These are phyloP conservation scores for Steromphala cineraria DNA, from an alignment of 2,888 invertebrate genomes.

Conservation along the genomic window DNA sequence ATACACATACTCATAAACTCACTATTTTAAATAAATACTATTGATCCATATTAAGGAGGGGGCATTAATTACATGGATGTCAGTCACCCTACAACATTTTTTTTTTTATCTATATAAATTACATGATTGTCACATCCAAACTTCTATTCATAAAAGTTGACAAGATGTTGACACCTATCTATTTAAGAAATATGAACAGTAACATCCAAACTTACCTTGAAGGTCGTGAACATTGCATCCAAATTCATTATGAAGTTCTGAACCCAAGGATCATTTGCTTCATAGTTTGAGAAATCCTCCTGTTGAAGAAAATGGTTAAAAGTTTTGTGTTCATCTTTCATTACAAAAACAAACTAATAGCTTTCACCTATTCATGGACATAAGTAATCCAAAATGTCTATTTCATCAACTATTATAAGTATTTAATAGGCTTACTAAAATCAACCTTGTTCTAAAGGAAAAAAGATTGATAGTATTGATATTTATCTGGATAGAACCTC, in stretches of 20 bases:
- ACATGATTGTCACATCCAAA: not conserved
- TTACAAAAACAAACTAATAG: not conserved
- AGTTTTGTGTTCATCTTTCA: not conserved
- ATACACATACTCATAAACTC: no score
- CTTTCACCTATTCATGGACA: not conserved
- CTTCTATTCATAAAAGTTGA: not conserved
- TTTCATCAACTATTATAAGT: no score
- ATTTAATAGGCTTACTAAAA: no score
- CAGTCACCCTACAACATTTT: no score
- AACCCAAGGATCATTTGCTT: constrained; percentile 91
- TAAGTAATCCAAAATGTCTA: not conserved
- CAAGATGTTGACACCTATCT: not conserved
- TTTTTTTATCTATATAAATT: no score
- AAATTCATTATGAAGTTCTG: constrained; percentile 87
- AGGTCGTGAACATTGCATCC: constrained; percentile 84
- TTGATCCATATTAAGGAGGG: no score
- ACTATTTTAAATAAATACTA: no score
- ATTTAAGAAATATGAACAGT: not conserved
- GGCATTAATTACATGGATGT: no score
- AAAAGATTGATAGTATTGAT: no score
- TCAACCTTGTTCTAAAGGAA: no score
- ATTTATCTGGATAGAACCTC: no score
- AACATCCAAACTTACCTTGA: constrained; percentile 77
- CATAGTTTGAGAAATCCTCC: constrained; percentile 88
- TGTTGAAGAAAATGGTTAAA: constrained; percentile 66